Conservation (phyloP, 2,797 vertebrate genomes). For the Sciurus vulgaris region DNA sequence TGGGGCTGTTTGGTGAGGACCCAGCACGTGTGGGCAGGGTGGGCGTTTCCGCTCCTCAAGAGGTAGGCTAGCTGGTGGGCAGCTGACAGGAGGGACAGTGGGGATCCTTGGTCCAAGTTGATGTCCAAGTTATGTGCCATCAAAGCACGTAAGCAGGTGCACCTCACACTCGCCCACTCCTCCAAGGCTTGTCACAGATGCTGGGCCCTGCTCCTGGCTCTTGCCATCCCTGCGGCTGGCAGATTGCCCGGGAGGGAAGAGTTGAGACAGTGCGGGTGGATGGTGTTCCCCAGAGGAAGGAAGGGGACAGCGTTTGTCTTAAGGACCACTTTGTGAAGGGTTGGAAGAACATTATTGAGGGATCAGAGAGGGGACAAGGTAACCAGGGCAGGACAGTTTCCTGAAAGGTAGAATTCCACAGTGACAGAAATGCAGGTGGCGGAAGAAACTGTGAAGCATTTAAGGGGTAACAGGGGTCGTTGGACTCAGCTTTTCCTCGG, state of each 20-base stretch:
- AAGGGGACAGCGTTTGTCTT: not conserved
- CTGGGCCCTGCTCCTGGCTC: not conserved
- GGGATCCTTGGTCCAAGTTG: not conserved
- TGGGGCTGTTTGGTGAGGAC: not conserved
- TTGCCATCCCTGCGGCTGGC: not conserved
- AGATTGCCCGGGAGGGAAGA: not conserved
- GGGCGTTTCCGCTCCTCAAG: not conserved
- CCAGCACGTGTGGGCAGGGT: not conserved
- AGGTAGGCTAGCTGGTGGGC: not conserved
- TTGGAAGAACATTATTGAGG: not conserved
- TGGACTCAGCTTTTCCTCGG: not conserved
- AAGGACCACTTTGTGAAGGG: not conserved
- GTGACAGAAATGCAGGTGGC: rapidly evolving
- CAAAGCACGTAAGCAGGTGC: too few species aligned
- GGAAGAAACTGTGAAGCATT: not conserved
- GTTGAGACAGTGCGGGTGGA: not conserved
- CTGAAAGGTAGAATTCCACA: not conserved
- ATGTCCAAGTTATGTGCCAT: too few species aligned
- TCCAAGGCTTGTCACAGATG: not conserved
- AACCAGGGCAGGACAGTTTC: not conserved
- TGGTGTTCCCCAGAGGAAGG: not conserved
- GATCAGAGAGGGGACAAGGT: too few species aligned
- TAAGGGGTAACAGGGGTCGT: not conserved
- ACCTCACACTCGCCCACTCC: not conserved
- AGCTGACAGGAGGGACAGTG: not conserved